Conservation (phyloP, 2,797 vertebrate species). For the Rhinogobio ventralis region DNA sequence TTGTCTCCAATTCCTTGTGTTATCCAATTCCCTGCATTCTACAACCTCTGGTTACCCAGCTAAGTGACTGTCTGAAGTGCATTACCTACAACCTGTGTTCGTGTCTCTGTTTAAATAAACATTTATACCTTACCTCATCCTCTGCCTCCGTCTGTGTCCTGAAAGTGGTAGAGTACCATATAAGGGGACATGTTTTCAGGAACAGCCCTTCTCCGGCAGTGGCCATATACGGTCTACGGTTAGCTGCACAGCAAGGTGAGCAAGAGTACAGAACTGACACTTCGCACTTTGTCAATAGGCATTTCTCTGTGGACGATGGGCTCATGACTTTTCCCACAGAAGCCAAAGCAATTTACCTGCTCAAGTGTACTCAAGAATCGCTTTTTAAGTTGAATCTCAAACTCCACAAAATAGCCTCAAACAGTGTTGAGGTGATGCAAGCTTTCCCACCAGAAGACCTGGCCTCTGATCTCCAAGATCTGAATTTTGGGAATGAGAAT, state of each 20-base stretch:
- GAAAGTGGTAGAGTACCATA: constrained; percentile 7
- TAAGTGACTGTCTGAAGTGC: too few relatives aligned
- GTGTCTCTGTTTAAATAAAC: too few relatives aligned
- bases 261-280: not conserved
- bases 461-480: not conserved
- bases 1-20: too few relatives aligned
- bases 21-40: too few relatives aligned
- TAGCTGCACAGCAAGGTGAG: constrained; percentile 8
- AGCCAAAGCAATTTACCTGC: not conserved
- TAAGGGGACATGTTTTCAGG: constrained; percentile 26
- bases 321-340: not conserved
- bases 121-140: too few relatives aligned
- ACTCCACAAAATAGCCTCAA: constrained; percentile 35
- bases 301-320: constrained; percentile 35
- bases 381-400: constrained; percentile 32
- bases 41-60: too few relatives aligned
- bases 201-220: not conserved
- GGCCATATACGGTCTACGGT: constrained; percentile 21
- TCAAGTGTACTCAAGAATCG: constrained; percentile 11
- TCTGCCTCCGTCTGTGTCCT: too few relatives aligned
- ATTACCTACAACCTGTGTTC: too few relatives aligned
- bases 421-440: constrained; percentile 6
- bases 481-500: constrained; percentile 8
- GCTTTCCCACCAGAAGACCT: constrained; percentile 15
- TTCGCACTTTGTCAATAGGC: not conserved